A percentile compares a stretch with the other conserved stretches of the same genome.
These are phyloP conservation scores for Nannoperca obscura DNA, from an alignment of 2,797 vertebrate species.

Conservation along the genomic window DNA sequence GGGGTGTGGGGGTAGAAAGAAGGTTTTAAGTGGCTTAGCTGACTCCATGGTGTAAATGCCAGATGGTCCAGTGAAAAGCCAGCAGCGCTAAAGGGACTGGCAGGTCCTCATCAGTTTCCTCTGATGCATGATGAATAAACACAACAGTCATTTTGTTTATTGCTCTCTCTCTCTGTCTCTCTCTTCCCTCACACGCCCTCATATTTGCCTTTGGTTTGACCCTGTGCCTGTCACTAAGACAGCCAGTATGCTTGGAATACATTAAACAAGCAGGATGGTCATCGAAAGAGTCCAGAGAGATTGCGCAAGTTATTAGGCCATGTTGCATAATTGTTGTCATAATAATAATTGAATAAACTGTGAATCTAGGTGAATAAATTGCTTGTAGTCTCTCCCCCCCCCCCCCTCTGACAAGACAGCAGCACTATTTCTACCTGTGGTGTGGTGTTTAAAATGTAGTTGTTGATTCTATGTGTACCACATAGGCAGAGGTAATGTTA, in stretches of 20 bases:
- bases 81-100: slow-evolving; percentile 66
- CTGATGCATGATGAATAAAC: slow-evolving; percentile 70
- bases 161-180: slow-evolving; percentile 24
- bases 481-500: slow-evolving; percentile 45
- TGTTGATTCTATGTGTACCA: slow-evolving; percentile 25
- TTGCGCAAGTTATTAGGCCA: slow-evolving; percentile 42
- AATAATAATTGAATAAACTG: slow-evolving; percentile 52
- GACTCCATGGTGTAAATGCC: slow-evolving; percentile 66
- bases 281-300: slow-evolving; percentile 35
- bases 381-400: slow-evolving; percentile 6
- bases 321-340: slow-evolving; percentile 61
- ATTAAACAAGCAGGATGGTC: slow-evolving; percentile 43
- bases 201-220: slow-evolving; percentile 66
- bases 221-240: slow-evolving; percentile 45
- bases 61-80: slow-evolving; percentile 71
- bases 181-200: slow-evolving; percentile 38
- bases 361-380: slow-evolving; percentile 45
- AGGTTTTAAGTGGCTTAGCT: slow-evolving; percentile 68
- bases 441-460: slow-evolving; percentile 43
- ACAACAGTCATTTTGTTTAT: slow-evolving; percentile 60
- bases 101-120: slow-evolving; percentile 64
- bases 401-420: slow-evolving; percentile 32
- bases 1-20: slow-evolving; percentile 30
- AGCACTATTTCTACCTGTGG: slow-evolving; percentile 40
- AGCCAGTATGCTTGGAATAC: slow-evolving; percentile 40